Evolutionary conservation across 2,888 invertebrate species (phyloP).

Genomic region (Dascillus cervinus): DNA sequence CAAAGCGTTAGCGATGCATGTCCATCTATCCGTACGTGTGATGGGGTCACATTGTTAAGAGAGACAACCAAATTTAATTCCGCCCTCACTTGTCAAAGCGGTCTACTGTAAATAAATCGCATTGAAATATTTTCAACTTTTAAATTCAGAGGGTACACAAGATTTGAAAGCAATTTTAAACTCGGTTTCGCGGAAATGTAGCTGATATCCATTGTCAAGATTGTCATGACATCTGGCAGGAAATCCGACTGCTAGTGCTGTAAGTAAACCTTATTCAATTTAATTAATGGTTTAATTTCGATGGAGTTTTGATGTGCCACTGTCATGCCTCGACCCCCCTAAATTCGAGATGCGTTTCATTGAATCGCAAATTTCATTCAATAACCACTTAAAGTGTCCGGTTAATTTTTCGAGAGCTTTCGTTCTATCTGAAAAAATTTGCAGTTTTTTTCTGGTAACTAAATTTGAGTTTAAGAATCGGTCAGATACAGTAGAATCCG

Average conservation of each 20-base stretch:
- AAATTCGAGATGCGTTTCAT: too few species aligned
- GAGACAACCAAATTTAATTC: slow-evolving; percentile 37
- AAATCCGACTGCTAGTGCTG: slow-evolving; percentile 34
- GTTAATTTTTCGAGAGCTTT: too few species aligned
- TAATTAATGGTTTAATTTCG: slow-evolving; percentile 39
- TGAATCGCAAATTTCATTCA: too few species aligned
- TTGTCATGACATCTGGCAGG: slow-evolving; percentile 42
- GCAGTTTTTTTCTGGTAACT: too few species aligned
- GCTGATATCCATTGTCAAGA: slow-evolving; percentile 37
- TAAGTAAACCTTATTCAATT: slow-evolving; percentile 38
- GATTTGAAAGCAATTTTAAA: slow-evolving; percentile 33
- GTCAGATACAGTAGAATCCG: too few species aligned
- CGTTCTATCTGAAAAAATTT: too few species aligned
- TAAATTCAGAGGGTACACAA: slow-evolving; percentile 33
- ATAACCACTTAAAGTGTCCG: too few species aligned
- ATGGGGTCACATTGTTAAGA: slow-evolving; percentile 39
- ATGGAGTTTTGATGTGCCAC: slow-evolving; percentile 25
- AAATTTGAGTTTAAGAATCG: too few species aligned
- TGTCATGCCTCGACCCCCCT: too few species aligned
- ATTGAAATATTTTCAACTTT: slow-evolving; percentile 43
- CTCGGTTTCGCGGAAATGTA: slow-evolving; percentile 38
- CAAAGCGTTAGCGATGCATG: slow-evolving; percentile 34
- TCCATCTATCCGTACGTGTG: slow-evolving; percentile 24
- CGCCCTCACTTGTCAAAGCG: slow-evolving; percentile 38
- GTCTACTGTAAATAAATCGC: slow-evolving; percentile 42